Conservation (phyloP, 2,113 vertebrate genomes). For the Pelodiscus sinensis region DNA sequence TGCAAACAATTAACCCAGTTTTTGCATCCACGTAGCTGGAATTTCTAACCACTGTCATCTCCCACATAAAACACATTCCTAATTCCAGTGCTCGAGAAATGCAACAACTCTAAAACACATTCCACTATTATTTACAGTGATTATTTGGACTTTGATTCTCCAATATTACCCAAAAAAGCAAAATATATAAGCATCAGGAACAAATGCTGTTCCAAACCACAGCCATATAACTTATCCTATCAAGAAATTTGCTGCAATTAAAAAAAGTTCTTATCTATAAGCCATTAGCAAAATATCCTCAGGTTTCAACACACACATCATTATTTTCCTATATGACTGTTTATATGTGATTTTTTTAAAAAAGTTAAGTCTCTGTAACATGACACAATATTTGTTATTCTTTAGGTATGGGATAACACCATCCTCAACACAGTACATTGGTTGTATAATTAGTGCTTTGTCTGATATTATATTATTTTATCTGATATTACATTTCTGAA, state of each 20-base stretch:
- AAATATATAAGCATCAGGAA: background rate
- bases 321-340: background rate
- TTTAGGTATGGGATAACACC: background rate
- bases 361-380: background rate
- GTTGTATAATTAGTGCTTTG: background rate
- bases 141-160: background rate
- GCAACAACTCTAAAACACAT: background rate
- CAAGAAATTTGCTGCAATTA: constrained; percentile 28
- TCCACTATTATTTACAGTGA: background rate
- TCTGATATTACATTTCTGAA: constrained; percentile 50
- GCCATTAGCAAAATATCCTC: background rate
- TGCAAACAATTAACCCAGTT: constrained; percentile 72
- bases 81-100: background rate
- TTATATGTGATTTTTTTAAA: background rate
- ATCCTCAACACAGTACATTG: background rate
- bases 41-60: constrained; percentile 55
- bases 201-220: constrained; percentile 17
- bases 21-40: constrained; percentile 42
- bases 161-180: background rate
- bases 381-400: background rate
- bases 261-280: background rate
- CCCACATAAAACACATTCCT: constrained; percentile 21
- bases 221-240: background rate
- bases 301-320: background rate
- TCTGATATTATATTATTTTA: background rate